A percentile compares a stretch with the other conserved stretches of the same genome.
phyloP scores from a whole-genome alignment of 2,888 invertebrate genomes.

The Drosophila eohydei region DNA sequence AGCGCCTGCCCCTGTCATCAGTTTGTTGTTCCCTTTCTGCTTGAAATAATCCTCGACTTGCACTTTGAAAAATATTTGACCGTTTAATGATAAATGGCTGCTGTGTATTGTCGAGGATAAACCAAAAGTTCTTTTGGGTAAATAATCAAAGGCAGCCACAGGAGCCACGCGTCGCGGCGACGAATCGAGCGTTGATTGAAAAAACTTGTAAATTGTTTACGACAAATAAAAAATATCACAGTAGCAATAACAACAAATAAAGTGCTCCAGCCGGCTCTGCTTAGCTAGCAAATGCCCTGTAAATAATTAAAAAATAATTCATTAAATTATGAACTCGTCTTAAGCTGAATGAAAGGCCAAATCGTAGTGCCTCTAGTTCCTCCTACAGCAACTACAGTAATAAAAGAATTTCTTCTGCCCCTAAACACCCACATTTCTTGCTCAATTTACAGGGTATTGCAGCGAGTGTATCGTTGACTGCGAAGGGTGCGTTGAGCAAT shows the following conservation, averaged over 20 bases:
- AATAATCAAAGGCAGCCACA: conserved; percentile 74
- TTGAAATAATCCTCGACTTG: conserved; percentile 2
- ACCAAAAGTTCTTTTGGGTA: conserved; percentile 38
- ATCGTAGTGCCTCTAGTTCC: neutral
- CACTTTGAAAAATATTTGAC: conserved; percentile 37
- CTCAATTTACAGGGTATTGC: conserved; percentile 4
- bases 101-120: conserved; percentile 39
- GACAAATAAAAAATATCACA: conserved; percentile 55
- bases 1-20: conserved; percentile 12
- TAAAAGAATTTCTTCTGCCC: too few relatives aligned
- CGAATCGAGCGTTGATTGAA: conserved; percentile 73
- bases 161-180: conserved; percentile 66
- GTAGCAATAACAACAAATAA: conserved; percentile 15
- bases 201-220: conserved; percentile 77
- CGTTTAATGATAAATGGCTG: conserved; percentile 76
- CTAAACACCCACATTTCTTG: neutral
- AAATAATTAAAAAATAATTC: too few relatives aligned
- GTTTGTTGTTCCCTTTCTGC: neutral
- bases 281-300: neutral
- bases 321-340: neutral
- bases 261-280: neutral
- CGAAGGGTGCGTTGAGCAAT: conserved; percentile 71
- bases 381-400: too few relatives aligned
- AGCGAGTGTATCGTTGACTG: conserved; percentile 30
- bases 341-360: neutral